Percentiles rank a stretch among this genome's conserved stretches.
These are phyloP conservation scores for Oryzias melastigma DNA, from an alignment of 2,113 vertebrate species.

Conservation along the genomic window DNA sequence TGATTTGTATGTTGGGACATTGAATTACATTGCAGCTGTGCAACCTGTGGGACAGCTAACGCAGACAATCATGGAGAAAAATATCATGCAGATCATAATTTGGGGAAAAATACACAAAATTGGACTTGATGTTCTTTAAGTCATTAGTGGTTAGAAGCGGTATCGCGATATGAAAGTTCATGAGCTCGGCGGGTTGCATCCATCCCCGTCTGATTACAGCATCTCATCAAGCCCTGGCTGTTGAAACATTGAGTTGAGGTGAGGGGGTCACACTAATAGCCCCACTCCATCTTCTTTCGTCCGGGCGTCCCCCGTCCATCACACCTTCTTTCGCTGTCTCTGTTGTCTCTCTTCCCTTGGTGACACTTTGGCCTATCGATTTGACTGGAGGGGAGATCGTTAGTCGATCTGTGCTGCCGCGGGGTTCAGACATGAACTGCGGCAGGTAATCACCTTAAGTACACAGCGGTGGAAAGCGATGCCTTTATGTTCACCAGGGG, in stretches of 20 bases:
- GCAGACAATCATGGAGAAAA: neutral
- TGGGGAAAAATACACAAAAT: neutral
- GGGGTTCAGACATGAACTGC: constrained; percentile 25
- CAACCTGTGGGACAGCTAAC: neutral
- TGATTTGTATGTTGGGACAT: constrained; percentile 28
- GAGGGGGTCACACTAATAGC: constrained; percentile 60
- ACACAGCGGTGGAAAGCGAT: constrained; percentile 24
- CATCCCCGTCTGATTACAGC: constrained; percentile 35
- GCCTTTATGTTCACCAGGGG: constrained; percentile 16
- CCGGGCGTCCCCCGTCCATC: constrained; percentile 37
- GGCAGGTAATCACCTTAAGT: constrained; percentile 48
- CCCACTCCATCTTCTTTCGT: constrained; percentile 44
- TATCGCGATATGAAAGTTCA: neutral
- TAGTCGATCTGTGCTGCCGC: constrained; percentile 30
- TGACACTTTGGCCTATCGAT: constrained; percentile 63
- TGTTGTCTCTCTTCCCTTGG: neutral
- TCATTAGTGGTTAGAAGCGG: no score
- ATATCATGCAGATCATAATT: neutral
- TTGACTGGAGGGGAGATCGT: constrained; percentile 31
- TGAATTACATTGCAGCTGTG: constrained; percentile 1
- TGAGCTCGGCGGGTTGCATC: constrained; percentile 59
- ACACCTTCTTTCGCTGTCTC: constrained; percentile 7
- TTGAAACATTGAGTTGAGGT: constrained; percentile 58
- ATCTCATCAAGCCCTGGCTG: constrained; percentile 25
- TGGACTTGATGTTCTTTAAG: no score